Evolutionary conservation across 2,888 invertebrate species (phyloP).

Genomic region (Tetranychus piercei): DNA sequence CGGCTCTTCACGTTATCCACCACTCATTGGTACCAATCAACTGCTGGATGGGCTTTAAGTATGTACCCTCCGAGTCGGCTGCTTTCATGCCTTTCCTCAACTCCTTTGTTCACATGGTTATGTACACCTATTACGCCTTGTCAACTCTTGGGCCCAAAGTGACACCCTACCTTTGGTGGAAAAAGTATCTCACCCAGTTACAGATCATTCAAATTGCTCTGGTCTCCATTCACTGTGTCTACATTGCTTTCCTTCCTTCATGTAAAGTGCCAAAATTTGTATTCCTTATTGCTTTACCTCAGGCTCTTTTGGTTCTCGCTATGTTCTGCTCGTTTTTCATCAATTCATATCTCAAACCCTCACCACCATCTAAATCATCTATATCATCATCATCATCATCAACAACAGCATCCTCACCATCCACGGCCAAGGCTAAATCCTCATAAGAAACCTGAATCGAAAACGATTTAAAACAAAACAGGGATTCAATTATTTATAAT

Average conservation of each 20-base stretch:
- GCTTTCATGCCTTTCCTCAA: constrained; percentile 27
- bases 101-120: constrained; percentile 25
- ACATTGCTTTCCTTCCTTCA: constrained; percentile 5
- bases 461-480: neutral
- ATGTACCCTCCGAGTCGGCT: constrained; percentile 24
- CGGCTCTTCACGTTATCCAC: constrained; percentile 25
- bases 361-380: neutral
- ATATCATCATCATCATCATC: neutral
- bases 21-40: constrained; percentile 23
- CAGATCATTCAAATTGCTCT: constrained; percentile 26
- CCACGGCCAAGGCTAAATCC: neutral
- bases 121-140: constrained; percentile 22
- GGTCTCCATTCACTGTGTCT: constrained; percentile 11
- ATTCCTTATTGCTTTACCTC: constrained; percentile 10
- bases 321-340: constrained; percentile 14
- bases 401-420: neutral
- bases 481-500: too few species aligned
- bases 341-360: constrained; percentile 10
- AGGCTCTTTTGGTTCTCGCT: constrained; percentile 1
- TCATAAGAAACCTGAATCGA: neutral
- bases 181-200: constrained; percentile 26
- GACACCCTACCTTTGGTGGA: constrained; percentile 27
- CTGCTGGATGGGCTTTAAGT: constrained; percentile 23
- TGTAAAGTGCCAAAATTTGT: constrained; percentile 14
- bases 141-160: constrained; percentile 25